A percentile compares a stretch with the other conserved stretches of the same genome.
phyloP scores from a whole-genome alignment of 1,140 invertebrate species.

The silkworm (Bombyx mori) region ASM3026992v2 NC_085123.1:3003501-3004000 shows the following conservation, averaged over 20 bases:
- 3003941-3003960: slow-evolving; percentile 44
- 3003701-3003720: slow-evolving; percentile 58
- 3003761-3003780: slow-evolving; percentile 51
- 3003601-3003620: slow-evolving; percentile 34
- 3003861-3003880: slow-evolving; percentile 43
- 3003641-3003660: slow-evolving; percentile 43
- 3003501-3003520: slow-evolving; percentile 66
- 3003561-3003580: slow-evolving; percentile 48
- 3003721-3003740: slow-evolving; percentile 66
- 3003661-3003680: slow-evolving; percentile 40
- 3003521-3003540: slow-evolving; percentile 44
- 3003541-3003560: slow-evolving; percentile 44
- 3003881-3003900: slow-evolving; percentile 35
- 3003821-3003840: slow-evolving; percentile 51
- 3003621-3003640: no score
- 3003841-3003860: slow-evolving; percentile 49
- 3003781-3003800: slow-evolving; percentile 35
- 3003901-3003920: slow-evolving; percentile 52
- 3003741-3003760: slow-evolving; percentile 62
- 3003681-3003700: slow-evolving; percentile 53
- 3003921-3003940: slow-evolving; percentile 60
- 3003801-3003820: slow-evolving; percentile 58
- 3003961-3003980: slow-evolving; percentile 53
- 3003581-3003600: slow-evolving; percentile 45
- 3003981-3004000: slow-evolving; percentile 58